Evolutionary conservation across 2,113 vertebrate species (phyloP), one percentile per base, ranked within the genome.

Genomic region (Acanthochromis polyacanthus): DNA sequence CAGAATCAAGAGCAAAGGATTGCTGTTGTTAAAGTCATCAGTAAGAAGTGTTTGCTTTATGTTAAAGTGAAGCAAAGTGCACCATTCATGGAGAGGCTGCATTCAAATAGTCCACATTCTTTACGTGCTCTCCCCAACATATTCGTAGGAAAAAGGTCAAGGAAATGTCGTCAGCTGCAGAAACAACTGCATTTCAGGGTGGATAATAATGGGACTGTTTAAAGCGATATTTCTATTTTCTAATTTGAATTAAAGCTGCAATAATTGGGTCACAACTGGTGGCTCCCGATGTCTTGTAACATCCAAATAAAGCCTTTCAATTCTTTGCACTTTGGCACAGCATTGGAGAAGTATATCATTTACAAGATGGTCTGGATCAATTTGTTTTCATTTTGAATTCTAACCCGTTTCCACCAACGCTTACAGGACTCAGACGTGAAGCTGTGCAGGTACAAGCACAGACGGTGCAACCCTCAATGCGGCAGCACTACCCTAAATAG

Each of bases 401-500:
- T 40, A 48, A 63, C n/a, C 28, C 16, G 22, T 45, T 63, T 65
- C 50, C 22, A 60, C 7, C 10, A 19, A 62, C 36, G 14, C 5
- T 45, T 53, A n/a, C 5, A 2, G 4, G 0, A 70, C 58, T 72
- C 5, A n/a, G 55, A 36, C 4, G 16, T 63, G 5, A 50, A 51
- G 59, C 61, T 56, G 40, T 56, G 11, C n/a, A 17, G 22, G 32
- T 52, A 59, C 55, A 56, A 65, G 80, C 17, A 43, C 48, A 65
- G 23, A 10, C 12, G 1, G 58, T 43, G n/a, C 11, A 53, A 46
- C 8, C 43, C 20, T 83, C 46, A 50, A 79, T 63, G 48, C 10
- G 0, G 22, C 63, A 36, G 38, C 45, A 7, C 36, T 22, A 78
- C 28, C 53, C n/a, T 83, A 72, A 87, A 91, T 56, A 83, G 78